A percentile compares a stretch with the other conserved stretches of the same genome.
These are phyloP conservation scores for Eumerus sabulonum DNA, from an alignment of 2,888 invertebrate genomes.

Conservation along the genomic window DNA sequence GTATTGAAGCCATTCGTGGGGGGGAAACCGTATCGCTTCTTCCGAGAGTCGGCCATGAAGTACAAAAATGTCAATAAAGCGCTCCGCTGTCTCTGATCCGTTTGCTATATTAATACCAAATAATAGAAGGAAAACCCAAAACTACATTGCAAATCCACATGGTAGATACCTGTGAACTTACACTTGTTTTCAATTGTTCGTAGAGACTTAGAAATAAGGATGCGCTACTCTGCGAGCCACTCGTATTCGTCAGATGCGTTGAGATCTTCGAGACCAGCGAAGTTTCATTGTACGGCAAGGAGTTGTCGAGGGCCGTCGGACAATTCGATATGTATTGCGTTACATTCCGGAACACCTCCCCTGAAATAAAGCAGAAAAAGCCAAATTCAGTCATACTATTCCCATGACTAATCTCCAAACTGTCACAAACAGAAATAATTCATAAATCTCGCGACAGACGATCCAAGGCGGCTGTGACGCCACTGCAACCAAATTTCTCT, in stretches of 20 bases:
- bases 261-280: constrained; percentile 73
- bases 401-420: not conserved
- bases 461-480: constrained; percentile 27
- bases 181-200: constrained; percentile 74
- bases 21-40: constrained; percentile 3
- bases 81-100: constrained; percentile 82
- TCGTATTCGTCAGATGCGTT: constrained; percentile 71
- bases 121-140: constrained; percentile 68
- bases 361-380: constrained; percentile 68
- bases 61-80: constrained; percentile 81
- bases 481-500: constrained; percentile 38
- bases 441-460: constrained; percentile 35
- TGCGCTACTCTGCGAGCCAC: constrained; percentile 69
- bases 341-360: constrained; percentile 73
- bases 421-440: constrained; percentile 53
- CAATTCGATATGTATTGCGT: constrained; percentile 74
- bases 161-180: constrained; percentile 61
- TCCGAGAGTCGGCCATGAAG: constrained; percentile 72
- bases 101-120: constrained; percentile 78
- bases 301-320: constrained; percentile 72
- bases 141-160: not conserved
- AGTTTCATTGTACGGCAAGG: constrained; percentile 73
- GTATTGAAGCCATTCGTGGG: constrained; percentile 63
- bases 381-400: not conserved
- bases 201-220: constrained; percentile 73